Percentiles rank a stretch among this genome's conserved stretches.
These are phyloP conservation scores for Holothuria leucospilota DNA, from an alignment of 53 echinoderm and acorn worm species.

Conservation along the genomic window DNA sequence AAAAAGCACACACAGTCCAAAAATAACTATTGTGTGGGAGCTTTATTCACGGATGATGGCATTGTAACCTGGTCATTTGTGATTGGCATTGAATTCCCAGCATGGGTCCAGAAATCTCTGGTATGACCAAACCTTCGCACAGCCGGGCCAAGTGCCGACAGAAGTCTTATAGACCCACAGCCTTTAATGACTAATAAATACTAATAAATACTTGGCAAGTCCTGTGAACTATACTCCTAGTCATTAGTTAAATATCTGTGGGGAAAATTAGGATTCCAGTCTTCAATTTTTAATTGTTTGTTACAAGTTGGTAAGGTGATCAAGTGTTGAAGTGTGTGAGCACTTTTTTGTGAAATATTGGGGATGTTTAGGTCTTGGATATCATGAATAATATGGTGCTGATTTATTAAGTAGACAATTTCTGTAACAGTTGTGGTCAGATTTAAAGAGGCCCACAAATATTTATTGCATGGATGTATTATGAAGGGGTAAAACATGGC, in stretches of 20 bases:
- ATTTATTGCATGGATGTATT: no score
- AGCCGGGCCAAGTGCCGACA: no score
- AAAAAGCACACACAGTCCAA: neutral
- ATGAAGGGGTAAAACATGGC: no score
- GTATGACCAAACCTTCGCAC: neutral
- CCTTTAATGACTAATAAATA: conserved; percentile 1
- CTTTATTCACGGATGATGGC: neutral
- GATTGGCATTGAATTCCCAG: conserved; percentile 9
- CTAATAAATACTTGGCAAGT: conserved; percentile 3
- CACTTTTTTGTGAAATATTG: no score
- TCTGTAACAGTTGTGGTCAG: no score
- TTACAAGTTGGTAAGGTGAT: no score
- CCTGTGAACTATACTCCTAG: neutral
- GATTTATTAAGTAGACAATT: no score
- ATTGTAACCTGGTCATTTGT: neutral
- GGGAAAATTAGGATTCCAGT: neutral
- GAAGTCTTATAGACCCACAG: neutral
- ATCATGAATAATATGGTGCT: no score
- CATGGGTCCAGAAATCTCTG: conserved; percentile 27
- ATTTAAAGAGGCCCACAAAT: no score
- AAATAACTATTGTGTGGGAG: neutral
- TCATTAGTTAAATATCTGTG: conserved; percentile 18
- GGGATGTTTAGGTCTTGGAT: no score
- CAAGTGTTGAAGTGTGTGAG: no score
- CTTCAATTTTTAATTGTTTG: no score